Conservation (phyloP, 1,140 invertebrate species). For the Lucilia sericata region DNA sequence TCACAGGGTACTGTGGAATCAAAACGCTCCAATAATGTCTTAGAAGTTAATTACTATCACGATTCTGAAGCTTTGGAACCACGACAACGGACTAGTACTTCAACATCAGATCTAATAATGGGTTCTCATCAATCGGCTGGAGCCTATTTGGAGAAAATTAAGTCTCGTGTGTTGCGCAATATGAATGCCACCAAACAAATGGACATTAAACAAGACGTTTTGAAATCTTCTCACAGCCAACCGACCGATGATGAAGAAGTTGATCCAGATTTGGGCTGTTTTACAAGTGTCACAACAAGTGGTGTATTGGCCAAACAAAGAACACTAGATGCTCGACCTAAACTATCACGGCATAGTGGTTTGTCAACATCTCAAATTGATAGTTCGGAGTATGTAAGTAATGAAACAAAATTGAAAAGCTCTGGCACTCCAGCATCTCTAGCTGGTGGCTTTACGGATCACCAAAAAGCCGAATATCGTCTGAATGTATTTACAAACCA, state of each 20-base stretch:
- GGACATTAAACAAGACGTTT: constrained; percentile 5
- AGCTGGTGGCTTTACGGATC: constrained; percentile 58
- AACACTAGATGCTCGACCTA: constrained; percentile 60
- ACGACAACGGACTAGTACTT: constrained; percentile 46
- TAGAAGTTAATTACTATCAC: constrained; percentile 74
- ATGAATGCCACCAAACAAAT: constrained; percentile 40
- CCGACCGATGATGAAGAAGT: constrained; percentile 43
- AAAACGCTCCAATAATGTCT: constrained; percentile 69
- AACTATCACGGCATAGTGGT: constrained; percentile 69
- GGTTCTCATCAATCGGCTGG: constrained; percentile 55
- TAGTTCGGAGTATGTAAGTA: constrained; percentile 71
- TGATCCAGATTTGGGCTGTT: constrained; percentile 69
- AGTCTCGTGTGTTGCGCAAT: constrained; percentile 70
- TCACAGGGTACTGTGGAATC: not conserved
- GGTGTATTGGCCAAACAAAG: constrained; percentile 71
- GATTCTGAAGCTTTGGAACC: constrained; percentile 56
- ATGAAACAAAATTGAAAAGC: constrained; percentile 60
- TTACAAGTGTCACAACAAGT: constrained; percentile 74
- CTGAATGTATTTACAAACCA: constrained; percentile 63
- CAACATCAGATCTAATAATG: constrained; percentile 47
- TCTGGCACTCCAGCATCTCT: constrained; percentile 52
- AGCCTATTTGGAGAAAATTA: constrained; percentile 73
- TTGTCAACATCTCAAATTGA: constrained; percentile 75
- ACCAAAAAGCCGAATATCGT: constrained; percentile 65
- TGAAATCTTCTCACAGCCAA: constrained; percentile 48